phyloP scores from a whole-genome alignment of 2,888 invertebrate genomes.

The Eumerus sabulonum region DNA sequence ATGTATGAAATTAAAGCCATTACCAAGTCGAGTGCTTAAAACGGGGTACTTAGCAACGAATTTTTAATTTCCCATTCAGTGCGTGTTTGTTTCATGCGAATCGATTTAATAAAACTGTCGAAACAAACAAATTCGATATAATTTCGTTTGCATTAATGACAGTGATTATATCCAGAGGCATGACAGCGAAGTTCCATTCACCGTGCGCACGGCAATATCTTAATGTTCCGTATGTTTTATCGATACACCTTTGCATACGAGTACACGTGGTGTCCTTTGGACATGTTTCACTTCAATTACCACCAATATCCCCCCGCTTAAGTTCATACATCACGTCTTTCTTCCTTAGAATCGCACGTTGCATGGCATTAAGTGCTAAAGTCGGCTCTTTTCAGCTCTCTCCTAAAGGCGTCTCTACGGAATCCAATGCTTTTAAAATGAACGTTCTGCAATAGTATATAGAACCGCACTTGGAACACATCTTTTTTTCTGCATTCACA shows the following conservation, averaged over 20 bases:
- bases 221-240: slow-evolving; percentile 14
- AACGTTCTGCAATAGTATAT: neutral
- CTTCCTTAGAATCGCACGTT: slow-evolving; percentile 30
- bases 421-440: neutral
- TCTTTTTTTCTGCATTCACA: slow-evolving; percentile 46
- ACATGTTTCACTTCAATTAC: neutral
- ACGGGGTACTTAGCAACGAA: neutral
- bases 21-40: neutral
- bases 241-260: slow-evolving; percentile 36
- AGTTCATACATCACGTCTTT: slow-evolving; percentile 47
- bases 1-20: slow-evolving; percentile 13
- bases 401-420: neutral
- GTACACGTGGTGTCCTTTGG: no score
- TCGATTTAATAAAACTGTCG: no score
- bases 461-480: slow-evolving; percentile 33
- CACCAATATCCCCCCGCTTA: neutral
- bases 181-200: no score
- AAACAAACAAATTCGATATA: no score
- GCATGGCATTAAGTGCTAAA: slow-evolving; percentile 46
- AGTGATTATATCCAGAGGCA: no score
- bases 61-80: no score
- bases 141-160: no score
- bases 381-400: neutral
- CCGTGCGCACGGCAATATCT: no score
- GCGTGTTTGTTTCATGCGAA: no score